Base-by-base conservation (phyloP, 1,140 invertebrate genomes). In the Pygmarrhopalites habei region DNA sequence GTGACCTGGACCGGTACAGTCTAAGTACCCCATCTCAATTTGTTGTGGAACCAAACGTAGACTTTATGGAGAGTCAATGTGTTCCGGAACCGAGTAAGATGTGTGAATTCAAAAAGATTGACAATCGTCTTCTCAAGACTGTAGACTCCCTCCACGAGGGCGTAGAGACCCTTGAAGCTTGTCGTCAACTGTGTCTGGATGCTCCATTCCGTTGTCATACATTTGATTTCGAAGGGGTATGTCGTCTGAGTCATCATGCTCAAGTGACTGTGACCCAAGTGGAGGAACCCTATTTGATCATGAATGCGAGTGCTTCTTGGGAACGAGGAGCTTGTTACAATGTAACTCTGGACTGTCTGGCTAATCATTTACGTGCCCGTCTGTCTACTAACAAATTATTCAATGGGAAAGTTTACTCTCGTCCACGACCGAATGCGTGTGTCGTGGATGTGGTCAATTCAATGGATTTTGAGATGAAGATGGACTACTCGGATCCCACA, bases 301-400 rank as follows among this genome's bases (percentile, higher is more conserved):
- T 79, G 44, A 72, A 74, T 19, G 77, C 73, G 2, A 74, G 79
- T 19, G 71, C 74, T 4, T 79, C 79, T 23, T 80, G 78, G 63
- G 80, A 82, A 65, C 72, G 82, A 25, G 73, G 74, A 19, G 76
- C 81, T 7, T 82, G 80, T 66, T 82, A 80, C 72, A 80, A 81
- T 65, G 77, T 80, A 2, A 74, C 76, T 2, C 73, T 80, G 17
- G 74, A 79, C 62, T 82, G 80, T 67, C 72, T 75, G 35, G 73
- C 80, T 12, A 72, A 75, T 4, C 77, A 80, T 58, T 78, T 82
- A 79, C 69, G 79, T 1, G 80, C 79, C 23, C 73, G 68, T 28
- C 74, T 82, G 29, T 73, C 74, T 60, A 80, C 80, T 10, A 80
- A 78, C 62, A 79, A 78, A 62, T 71, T 81, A 43, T 82, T 82